These are phyloP conservation scores for Pipistrellus pygmaeus DNA, from an alignment of 2,797 vertebrate genomes.

Conservation along the genomic window DNA sequence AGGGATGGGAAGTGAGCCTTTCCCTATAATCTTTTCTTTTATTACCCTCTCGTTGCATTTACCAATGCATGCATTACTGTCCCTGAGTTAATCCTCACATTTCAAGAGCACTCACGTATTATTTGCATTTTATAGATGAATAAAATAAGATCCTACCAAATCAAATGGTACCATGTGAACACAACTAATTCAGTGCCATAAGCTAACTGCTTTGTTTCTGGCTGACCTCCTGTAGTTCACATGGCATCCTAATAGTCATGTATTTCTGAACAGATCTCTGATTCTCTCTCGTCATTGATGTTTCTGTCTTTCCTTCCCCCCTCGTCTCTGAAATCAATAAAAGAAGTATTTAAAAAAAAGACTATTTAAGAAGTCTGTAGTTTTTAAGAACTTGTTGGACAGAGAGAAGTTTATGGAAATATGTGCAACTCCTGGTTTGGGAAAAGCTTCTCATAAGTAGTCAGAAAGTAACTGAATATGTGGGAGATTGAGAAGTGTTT, in stretches of 20 bases:
- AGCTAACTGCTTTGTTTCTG: not conserved
- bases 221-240: not conserved
- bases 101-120: conserved; percentile 1
- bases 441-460: conserved; percentile 1
- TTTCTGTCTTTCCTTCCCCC: no score
- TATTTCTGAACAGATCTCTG: conserved; percentile 6
- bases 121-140: conserved; percentile 20
- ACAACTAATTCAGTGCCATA: not conserved
- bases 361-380: not conserved
- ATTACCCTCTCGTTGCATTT: conserved; percentile 23
- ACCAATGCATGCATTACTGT: conserved; percentile 40
- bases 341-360: no score
- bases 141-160: not conserved
- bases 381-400: not conserved
- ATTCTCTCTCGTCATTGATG: no score
- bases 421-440: not conserved
- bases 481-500: not conserved
- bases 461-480: not conserved
- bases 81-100: conserved; percentile 30
- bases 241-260: not conserved
- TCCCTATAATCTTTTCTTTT: conserved; percentile 37
- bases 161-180: not conserved
- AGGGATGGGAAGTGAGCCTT: conserved; percentile 56
- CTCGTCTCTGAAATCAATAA: no score
- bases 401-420: not conserved